Evolutionary conservation across 2,113 vertebrate species (phyloP).

Genomic region (Sphyrna mokarran): DNA sequence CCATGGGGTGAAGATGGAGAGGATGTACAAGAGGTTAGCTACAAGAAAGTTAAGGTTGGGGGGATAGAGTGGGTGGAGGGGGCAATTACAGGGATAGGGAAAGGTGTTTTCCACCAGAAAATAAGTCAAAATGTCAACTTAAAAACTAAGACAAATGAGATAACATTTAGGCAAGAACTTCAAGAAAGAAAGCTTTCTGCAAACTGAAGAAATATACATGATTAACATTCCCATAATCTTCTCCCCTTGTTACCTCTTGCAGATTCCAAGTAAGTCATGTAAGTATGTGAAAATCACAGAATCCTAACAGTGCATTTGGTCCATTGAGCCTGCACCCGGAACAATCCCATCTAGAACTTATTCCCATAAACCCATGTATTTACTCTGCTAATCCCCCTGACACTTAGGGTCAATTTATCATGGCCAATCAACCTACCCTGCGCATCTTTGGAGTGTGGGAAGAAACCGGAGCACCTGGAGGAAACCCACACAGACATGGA

Average conservation of each 20-base stretch:
- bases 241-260: not conserved
- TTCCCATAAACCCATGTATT: no score
- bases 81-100: not conserved
- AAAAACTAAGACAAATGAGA: not conserved
- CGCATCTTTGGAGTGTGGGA: no score
- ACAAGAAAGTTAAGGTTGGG: not conserved
- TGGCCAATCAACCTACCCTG: no score
- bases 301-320: no score
- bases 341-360: no score
- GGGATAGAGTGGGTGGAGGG: no score
- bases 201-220: not conserved
- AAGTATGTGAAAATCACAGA: not conserved
- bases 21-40: not conserved
- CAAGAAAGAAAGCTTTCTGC: not conserved
- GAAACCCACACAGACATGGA: no score
- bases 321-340: no score
- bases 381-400: no score
- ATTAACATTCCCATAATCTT: not conserved
- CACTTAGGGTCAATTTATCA: no score
- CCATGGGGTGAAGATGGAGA: not conserved
- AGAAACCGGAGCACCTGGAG: no score
- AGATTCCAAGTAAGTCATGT: not conserved
- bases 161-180: not conserved
- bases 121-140: not conserved
- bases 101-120: not conserved